A percentile compares a stretch with the other conserved stretches of the same genome.
Evolutionary conservation across 2,113 vertebrate genomes (phyloP).

Genomic region (Nansenia antarctica): DNA sequence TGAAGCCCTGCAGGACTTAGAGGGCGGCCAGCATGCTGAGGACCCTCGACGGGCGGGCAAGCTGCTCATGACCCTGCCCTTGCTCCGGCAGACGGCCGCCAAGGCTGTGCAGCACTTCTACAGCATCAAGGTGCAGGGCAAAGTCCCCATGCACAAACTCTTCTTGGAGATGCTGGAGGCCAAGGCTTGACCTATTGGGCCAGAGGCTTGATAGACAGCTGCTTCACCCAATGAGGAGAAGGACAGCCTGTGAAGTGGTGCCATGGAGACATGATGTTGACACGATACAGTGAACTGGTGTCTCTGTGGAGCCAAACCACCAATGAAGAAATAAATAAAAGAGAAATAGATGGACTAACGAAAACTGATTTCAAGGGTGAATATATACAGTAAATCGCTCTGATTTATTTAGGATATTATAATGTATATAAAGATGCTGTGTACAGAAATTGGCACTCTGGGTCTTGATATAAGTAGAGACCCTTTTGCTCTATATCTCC

Average conservation of each 20-base stretch:
- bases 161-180: constrained; percentile 96
- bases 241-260: constrained; percentile 40
- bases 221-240: constrained; percentile 44
- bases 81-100: constrained; percentile 89
- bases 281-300: constrained; percentile 18
- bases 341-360: not conserved
- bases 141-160: constrained; percentile 97
- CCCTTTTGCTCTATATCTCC: constrained; percentile 64
- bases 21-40: constrained; percentile 86
- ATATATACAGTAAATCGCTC: constrained; percentile 29
- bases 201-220: constrained; percentile 51
- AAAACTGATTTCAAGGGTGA: constrained; percentile 40
- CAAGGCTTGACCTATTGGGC: constrained; percentile 83
- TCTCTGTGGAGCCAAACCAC: constrained; percentile 40
- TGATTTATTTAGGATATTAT: constrained; percentile 45
- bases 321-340: constrained; percentile 22
- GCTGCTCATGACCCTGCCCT: constrained; percentile 91
- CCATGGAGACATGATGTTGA: constrained; percentile 37
- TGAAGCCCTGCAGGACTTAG: constrained; percentile 93
- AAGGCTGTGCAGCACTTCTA: constrained; percentile 93
- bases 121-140: constrained; percentile 92
- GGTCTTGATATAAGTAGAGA: constrained; percentile 66
- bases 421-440: constrained; percentile 67
- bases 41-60: constrained; percentile 90
- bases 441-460: constrained; percentile 67